A percentile compares a stretch with the other conserved stretches of the same genome.
These are phyloP conservation scores for Apis laboriosa DNA, from an alignment of 1,140 invertebrate species.

Conservation along the genomic window DNA sequence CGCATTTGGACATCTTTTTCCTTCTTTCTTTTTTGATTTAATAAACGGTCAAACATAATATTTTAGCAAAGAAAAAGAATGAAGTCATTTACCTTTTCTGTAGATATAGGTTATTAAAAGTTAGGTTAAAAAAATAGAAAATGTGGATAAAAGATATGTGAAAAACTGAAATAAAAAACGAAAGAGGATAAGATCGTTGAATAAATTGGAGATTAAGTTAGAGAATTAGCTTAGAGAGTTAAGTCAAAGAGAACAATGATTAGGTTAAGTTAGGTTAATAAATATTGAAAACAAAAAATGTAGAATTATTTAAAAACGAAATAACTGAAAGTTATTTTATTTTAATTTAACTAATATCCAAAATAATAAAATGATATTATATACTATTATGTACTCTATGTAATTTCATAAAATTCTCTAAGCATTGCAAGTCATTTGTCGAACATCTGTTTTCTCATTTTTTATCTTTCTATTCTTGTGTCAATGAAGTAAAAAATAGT, in stretches of 20 bases:
- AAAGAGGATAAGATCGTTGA: too few relatives aligned
- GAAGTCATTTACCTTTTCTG: background rate
- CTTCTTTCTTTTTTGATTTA: conserved; percentile 5
- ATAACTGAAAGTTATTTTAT: too few relatives aligned
- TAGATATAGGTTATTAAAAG: background rate
- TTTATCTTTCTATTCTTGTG: background rate
- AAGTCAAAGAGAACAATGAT: too few relatives aligned
- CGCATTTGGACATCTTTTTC: background rate
- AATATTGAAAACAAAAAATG: too few relatives aligned
- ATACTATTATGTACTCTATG: background rate
- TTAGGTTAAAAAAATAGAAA: too few relatives aligned
- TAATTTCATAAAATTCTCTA: background rate
- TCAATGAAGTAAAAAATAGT: background rate
- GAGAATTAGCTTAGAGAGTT: too few relatives aligned
- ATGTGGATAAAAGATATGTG: too few relatives aligned
- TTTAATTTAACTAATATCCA: too few relatives aligned
- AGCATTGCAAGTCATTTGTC: background rate
- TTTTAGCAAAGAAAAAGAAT: background rate
- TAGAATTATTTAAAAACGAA: too few relatives aligned
- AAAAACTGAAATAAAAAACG: too few relatives aligned
- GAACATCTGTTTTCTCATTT: conserved; percentile 11
- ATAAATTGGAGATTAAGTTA: too few relatives aligned
- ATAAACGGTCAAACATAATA: background rate
- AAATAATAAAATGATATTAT: background rate
- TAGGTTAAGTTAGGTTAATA: too few relatives aligned